Evolutionary conservation across 2,797 vertebrate species (phyloP).

Genomic region (Tapirus indicus): DNA sequence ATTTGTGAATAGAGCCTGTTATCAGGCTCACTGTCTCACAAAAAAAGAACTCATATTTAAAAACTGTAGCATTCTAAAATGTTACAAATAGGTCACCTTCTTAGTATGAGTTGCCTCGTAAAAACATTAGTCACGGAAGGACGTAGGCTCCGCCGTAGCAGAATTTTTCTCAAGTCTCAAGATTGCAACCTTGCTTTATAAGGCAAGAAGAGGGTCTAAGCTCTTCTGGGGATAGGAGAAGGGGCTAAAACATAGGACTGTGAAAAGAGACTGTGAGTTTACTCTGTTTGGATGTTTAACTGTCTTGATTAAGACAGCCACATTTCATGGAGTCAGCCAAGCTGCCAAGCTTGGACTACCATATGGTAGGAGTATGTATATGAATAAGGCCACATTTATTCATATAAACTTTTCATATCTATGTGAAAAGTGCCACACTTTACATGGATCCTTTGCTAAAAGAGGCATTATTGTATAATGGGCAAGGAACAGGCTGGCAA

Average conservation of each 20-base stretch:
- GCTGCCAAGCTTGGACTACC: slow-evolving; percentile 60
- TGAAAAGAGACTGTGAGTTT: slow-evolving; percentile 78
- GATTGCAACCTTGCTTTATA: slow-evolving; percentile 62
- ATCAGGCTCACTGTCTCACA: slow-evolving; percentile 6
- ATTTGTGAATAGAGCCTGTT: neutral
- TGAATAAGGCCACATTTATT: neutral
- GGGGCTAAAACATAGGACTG: slow-evolving; percentile 76
- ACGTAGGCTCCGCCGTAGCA: neutral
- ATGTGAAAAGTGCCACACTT: neutral
- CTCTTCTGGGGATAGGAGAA: slow-evolving; percentile 47
- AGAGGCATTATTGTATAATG: neutral
- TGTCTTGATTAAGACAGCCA: slow-evolving; percentile 70
- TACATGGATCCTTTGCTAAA: neutral
- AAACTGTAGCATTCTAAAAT: neutral
- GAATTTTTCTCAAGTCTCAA: slow-evolving; percentile 42
- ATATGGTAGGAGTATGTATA: neutral
- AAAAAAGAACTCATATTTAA: neutral
- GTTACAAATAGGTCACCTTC: slow-evolving; percentile 22
- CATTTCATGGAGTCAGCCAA: slow-evolving; percentile 77
- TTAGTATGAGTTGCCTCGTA: slow-evolving; percentile 57
- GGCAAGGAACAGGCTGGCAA: neutral
- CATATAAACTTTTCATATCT: neutral
- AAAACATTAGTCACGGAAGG: slow-evolving; percentile 55
- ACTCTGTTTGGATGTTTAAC: slow-evolving; percentile 72
- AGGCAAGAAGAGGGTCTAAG: slow-evolving; percentile 63